Percentiles rank a stretch among this genome's conserved stretches.
Conservation (phyloP, 2,888 invertebrate species). For the Noctua janthina region DNA sequence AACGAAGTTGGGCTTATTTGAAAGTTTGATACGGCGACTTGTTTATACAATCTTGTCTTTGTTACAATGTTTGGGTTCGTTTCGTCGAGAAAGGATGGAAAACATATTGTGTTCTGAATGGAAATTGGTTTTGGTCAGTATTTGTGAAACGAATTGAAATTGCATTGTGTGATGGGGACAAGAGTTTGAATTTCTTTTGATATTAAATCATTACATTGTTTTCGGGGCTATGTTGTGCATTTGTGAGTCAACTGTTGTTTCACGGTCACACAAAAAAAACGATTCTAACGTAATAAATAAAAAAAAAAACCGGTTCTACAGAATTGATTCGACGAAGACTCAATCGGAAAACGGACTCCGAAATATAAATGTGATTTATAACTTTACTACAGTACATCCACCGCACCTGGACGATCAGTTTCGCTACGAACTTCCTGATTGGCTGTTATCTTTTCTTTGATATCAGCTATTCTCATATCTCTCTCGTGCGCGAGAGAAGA, state of each 20-base stretch:
- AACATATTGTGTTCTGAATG: slow-evolving; percentile 13
- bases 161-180: too few species aligned
- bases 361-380: background rate
- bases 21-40: slow-evolving; percentile 46
- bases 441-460: background rate
- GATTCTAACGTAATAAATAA: background rate
- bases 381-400: background rate
- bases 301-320: background rate
- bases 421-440: background rate
- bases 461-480: background rate
- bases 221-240: background rate
- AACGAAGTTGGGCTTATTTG: slow-evolving; percentile 52
- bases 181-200: background rate
- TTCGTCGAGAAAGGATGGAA: slow-evolving; percentile 4
- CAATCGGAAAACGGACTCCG: background rate
- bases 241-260: background rate
- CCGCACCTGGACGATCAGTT: background rate
- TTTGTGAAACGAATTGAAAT: background rate
- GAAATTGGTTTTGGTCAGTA: slow-evolving; percentile 1
- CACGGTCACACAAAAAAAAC: background rate
- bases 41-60: slow-evolving; percentile 22
- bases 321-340: background rate
- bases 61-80: slow-evolving; percentile 20
- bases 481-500: too few species aligned
- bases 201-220: background rate